Conservation (phyloP, 2,113 vertebrate species). For the Tiliqua scincoides region DNA sequence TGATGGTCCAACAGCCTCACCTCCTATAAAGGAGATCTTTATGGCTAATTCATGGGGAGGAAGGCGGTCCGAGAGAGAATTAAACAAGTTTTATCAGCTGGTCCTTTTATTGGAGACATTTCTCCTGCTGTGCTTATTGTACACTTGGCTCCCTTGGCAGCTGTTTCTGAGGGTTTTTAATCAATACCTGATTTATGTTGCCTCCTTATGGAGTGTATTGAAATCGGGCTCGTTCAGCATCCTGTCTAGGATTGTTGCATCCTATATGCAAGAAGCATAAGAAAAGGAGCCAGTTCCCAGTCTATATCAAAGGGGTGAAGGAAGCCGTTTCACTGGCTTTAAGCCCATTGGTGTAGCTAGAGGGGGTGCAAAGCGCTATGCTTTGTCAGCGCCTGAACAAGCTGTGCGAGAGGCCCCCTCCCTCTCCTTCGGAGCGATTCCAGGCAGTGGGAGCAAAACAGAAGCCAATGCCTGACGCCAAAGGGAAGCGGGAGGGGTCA, state of each 20-base stretch:
- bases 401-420: no score
- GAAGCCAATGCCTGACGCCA: no score
- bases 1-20: not conserved
- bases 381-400: no score
- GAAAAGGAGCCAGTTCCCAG: not conserved
- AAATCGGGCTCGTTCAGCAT: not conserved
- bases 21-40: not conserved
- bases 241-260: not conserved
- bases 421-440: no score
- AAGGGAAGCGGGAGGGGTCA: no score
- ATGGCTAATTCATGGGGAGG: not conserved
- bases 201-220: not conserved
- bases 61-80: not conserved
- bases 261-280: not conserved
- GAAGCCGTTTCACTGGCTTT: no score
- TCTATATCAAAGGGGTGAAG: not conserved
- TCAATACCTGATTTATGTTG: not conserved
- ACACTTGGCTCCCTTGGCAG: not conserved
- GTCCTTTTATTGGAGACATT: not conserved
- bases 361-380: no score
- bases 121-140: rapidly evolving
- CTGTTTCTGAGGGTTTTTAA: not conserved
- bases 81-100: not conserved
- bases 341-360: no score
- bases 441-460: no score